Evolutionary conservation across 2,797 vertebrate species (phyloP).

Genomic region (Simalia tracyae): DNA sequence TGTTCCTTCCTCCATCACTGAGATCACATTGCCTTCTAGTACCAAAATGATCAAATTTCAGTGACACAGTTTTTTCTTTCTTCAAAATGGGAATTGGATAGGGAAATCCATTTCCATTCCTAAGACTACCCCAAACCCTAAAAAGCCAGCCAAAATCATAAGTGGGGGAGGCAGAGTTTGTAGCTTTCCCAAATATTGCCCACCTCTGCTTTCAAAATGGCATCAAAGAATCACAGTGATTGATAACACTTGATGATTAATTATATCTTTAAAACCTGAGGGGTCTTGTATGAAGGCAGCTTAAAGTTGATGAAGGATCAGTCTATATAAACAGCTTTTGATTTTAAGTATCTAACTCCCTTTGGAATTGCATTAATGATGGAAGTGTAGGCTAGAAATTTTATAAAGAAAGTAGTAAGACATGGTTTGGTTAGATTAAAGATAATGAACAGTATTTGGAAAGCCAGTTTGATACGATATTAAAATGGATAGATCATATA

Average conservation of each 20-base stretch:
- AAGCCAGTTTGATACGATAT: neutral
- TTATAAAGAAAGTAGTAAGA: neutral
- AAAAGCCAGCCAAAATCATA: neutral
- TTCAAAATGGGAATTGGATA: neutral
- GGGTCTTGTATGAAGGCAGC: neutral
- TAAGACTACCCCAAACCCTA: neutral
- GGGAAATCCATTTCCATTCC: neutral
- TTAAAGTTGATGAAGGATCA: constrained; percentile 3
- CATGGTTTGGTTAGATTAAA: neutral
- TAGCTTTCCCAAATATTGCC: neutral
- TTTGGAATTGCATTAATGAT: neutral
- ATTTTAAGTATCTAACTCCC: neutral
- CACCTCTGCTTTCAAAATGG: neutral
- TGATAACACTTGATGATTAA: neutral
- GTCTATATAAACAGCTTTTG: neutral
- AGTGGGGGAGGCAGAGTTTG: neutral
- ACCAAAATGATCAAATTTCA: neutral
- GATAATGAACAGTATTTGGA: neutral
- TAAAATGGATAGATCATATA: neutral
- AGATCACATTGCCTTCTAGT: neutral
- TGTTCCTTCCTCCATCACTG: neutral
- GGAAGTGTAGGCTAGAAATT: neutral
- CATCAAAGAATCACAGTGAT: constrained; percentile 1
- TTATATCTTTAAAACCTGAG: neutral
- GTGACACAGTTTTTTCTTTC: neutral